These are phyloP conservation scores for Monoplex corrugatus DNA, from an alignment of 2,888 invertebrate species.

Conservation along the genomic window DNA sequence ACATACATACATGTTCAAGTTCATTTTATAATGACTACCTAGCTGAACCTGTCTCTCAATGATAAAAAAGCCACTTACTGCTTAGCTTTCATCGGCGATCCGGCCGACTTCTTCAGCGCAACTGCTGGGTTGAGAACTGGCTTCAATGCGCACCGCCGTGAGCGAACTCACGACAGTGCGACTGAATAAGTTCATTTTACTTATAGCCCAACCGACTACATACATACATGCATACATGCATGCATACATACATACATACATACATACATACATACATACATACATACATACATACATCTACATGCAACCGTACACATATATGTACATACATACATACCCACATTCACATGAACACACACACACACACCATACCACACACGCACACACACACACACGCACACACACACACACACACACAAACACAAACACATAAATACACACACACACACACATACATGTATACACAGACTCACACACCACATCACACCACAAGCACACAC, in stretches of 20 bases:
- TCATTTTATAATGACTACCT: no score
- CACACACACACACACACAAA: not conserved
- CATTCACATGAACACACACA: not conserved
- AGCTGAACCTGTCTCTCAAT: no score
- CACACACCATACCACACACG: no score
- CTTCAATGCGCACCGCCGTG: no score
- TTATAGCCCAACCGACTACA: no score
- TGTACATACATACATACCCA: not conserved
- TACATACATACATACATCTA: not conserved
- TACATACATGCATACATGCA: not conserved
- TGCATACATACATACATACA: not conserved
- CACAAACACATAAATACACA: not conserved
- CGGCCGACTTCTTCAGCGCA: no score
- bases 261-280: not conserved
- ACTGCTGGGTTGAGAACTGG: no score
- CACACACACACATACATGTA: constrained; percentile 13
- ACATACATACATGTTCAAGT: no score
- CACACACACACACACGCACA: constrained; percentile 13
- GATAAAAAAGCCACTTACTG: no score
- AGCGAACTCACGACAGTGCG: no score
- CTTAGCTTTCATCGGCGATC: no score
- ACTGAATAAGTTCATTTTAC: no score
- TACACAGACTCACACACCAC: not conserved
- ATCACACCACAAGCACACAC: not conserved
- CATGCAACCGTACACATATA: not conserved